A percentile compares a stretch with the other conserved stretches of the same genome.
These are phyloP conservation scores for Corythaixoides concolor DNA, from an alignment of 2,113 vertebrate species.

Conservation along the genomic window DNA sequence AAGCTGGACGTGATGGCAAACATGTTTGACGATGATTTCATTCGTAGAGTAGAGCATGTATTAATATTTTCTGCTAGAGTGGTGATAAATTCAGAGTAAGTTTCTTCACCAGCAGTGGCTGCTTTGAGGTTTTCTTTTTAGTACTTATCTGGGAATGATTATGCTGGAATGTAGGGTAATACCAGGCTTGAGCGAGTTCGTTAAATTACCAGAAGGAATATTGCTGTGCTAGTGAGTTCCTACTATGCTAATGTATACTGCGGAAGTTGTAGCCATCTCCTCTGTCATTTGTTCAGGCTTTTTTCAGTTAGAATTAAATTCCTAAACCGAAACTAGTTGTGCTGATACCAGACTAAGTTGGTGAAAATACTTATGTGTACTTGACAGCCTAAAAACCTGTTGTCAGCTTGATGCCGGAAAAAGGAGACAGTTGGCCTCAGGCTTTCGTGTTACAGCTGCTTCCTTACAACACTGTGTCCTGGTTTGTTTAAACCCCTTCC, in stretches of 20 bases:
- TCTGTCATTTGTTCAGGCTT: neutral
- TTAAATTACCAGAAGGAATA: neutral
- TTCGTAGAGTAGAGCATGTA: neutral
- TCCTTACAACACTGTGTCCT: neutral
- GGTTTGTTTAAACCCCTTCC: neutral
- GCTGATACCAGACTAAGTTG: neutral
- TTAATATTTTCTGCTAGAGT: neutral
- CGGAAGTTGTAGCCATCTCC: neutral
- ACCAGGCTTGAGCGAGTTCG: neutral
- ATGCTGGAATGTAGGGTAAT: neutral
- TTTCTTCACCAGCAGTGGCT: neutral
- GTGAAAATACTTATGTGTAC: neutral
- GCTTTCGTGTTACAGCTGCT: neutral
- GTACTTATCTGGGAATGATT: neutral
- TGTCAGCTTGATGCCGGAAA: neutral
- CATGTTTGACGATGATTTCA: neutral
- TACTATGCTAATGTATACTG: rapidly evolving
- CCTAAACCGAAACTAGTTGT: neutral
- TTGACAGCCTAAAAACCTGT: neutral
- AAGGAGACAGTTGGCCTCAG: neutral
- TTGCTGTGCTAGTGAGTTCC: neutral
- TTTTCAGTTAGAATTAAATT: neutral
- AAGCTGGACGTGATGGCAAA: neutral
- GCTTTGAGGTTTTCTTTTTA: neutral
- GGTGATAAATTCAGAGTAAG: neutral